A percentile compares a stretch with the other conserved stretches of the same genome.
Conservation (phyloP, 2,888 invertebrate genomes). For the Monoplex corrugatus region DNA sequence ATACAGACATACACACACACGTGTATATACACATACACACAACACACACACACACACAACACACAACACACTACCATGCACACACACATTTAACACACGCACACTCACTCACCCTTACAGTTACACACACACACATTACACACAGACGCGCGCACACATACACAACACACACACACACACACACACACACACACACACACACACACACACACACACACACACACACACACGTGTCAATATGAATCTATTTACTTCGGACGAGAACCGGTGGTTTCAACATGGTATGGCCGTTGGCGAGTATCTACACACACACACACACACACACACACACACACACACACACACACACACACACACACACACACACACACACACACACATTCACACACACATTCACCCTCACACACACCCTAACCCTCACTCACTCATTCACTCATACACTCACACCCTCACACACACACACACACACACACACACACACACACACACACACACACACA, state of each 20-base stretch:
- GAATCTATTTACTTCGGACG: neutral
- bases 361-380: slow-evolving; percentile 23
- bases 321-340: slow-evolving; percentile 10
- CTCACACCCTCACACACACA: slow-evolving; percentile 12
- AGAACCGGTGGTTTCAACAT: too few relatives aligned
- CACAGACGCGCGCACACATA: neutral
- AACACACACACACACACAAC: neutral
- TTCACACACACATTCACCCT: neutral
- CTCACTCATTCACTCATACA: neutral
- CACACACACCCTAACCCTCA: neutral
- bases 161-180: neutral
- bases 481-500: neutral
- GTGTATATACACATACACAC: slow-evolving; percentile 5
- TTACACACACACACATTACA: neutral
- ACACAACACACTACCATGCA: too few relatives aligned
- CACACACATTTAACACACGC: neutral
- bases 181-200: neutral
- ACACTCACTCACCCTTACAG: neutral
- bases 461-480: slow-evolving; percentile 29
- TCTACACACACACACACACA: neutral
- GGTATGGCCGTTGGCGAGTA: neutral
- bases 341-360: neutral
- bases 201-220: neutral
- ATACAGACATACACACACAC: neutral
- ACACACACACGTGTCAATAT: neutral